These are phyloP conservation scores for Sebastes miniatus DNA, from an alignment of 2,797 vertebrate species.

Conservation along the genomic window DNA sequence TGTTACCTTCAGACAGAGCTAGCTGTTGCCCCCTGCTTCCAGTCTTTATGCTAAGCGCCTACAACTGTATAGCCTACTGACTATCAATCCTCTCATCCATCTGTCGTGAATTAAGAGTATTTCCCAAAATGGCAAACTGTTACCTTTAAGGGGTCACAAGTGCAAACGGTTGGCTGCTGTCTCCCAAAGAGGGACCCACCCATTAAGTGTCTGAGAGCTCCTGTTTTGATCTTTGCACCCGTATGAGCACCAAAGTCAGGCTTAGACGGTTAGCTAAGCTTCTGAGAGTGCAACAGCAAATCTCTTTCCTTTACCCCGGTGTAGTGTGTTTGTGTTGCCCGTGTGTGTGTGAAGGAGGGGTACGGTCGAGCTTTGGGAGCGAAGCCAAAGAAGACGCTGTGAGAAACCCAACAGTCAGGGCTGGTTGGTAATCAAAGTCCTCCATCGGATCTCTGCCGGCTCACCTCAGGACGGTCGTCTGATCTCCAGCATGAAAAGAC, in stretches of 20 bases:
- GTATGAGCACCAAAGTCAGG: slow-evolving; percentile 42
- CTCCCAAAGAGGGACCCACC: neutral
- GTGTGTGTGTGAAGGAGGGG: neutral
- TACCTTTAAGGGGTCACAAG: neutral
- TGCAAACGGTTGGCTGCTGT: neutral
- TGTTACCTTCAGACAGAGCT: neutral
- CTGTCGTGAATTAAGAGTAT: neutral
- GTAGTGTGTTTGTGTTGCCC: slow-evolving; percentile 25
- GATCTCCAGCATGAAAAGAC: slow-evolving; percentile 70
- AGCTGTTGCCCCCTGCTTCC: neutral
- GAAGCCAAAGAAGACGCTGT: slow-evolving; percentile 76
- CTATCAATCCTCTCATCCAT: neutral
- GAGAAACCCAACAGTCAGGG: slow-evolving; percentile 71
- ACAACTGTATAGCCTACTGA: neutral
- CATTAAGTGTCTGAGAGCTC: neutral
- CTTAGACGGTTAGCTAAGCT: slow-evolving; percentile 65
- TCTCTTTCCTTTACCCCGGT: slow-evolving; percentile 6
- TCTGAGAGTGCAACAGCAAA: slow-evolving; percentile 60
- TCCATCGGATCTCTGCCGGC: slow-evolving; percentile 65
- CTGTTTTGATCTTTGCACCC: slow-evolving; percentile 34
- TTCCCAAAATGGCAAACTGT: neutral
- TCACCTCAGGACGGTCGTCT: slow-evolving; percentile 74
- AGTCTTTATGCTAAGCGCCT: neutral
- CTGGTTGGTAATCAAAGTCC: slow-evolving; percentile 76
- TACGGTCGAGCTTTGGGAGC: slow-evolving; percentile 68